Evolutionary conservation across 1,140 invertebrate species (phyloP), one percentile per base, ranked within the genome.

Genomic region (Leptopilina clavipes): DNA sequence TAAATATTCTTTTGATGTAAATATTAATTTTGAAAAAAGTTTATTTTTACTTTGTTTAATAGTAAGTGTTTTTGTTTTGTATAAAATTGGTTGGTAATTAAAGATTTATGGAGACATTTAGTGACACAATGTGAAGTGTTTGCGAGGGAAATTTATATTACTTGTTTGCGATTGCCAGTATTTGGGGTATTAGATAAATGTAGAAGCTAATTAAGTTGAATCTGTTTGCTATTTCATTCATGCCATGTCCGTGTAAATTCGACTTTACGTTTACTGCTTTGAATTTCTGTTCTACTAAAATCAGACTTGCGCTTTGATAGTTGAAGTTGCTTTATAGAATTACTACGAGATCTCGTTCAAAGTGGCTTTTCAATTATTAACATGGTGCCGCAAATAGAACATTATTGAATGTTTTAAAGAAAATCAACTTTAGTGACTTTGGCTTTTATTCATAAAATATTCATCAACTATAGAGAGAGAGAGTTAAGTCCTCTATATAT

Each of bases 221-320:
- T n/a, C 22, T 65, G 56, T 65, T 65, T 25, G 59, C 12, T 31
- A 65, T 65, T 65, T 65, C 19, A 65, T 65, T 14, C 59, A 37
- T 65, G 59, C 25, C 19, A 65, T 31, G 22, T 65, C 22, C 19
- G 25, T 65, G 19, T 65, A 25, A 65, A 65, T 37, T n/a, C 59
- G 25, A 37, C 22, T 37, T 65, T 65, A 54, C 9, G 14, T 54
- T 54, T 54, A 31, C 22, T 65, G 14, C 22, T n/a, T 65, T 14
- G 12, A 65, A 65, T 65, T 65, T 31, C 59, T 65, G 59, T 31
- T n/a, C 59, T 65, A 65, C 59, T n/a, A 31, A 65, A 65, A 65
- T 65, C 25, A 65, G 59, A 65, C 59, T 65, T 65, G 59, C 59
- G 59, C 59, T 65, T 65, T 65, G 59, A 31, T 65, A 65, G 59